phyloP scores from a whole-genome alignment of 2,113 vertebrate species.

The Eretmochelys imbricata region DNA sequence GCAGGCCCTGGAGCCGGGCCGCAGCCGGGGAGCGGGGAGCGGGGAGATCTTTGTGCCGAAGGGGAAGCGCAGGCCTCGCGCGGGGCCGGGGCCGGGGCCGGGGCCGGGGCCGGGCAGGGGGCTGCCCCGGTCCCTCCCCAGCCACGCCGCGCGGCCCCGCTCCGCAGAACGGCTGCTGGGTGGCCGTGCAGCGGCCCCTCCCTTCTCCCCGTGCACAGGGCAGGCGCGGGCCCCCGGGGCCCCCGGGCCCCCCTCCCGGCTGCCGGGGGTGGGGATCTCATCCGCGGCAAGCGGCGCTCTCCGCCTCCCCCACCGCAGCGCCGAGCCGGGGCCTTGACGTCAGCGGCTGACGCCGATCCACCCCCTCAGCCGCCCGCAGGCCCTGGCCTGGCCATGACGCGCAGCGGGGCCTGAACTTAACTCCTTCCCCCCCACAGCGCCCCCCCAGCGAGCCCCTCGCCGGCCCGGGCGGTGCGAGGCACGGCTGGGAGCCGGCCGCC shows the following conservation, averaged over 20 bases:
- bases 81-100: no score
- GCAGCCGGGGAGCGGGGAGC: no score
- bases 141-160: no score
- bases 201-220: no score
- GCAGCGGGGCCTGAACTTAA: neutral
- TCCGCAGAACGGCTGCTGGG: no score
- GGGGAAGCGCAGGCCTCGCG: no score
- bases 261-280: neutral
- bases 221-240: neutral
- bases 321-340: constrained; percentile 37
- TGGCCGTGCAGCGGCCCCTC: no score
- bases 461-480: no score
- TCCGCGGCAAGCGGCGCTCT: neutral
- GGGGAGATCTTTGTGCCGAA: no score
- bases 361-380: constrained; percentile 64
- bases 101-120: no score
- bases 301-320: neutral
- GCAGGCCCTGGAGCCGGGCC: neutral
- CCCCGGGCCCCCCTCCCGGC: neutral
- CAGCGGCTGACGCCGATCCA: constrained; percentile 60
- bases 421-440: neutral
- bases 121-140: no score
- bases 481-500: no score
- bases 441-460: neutral
- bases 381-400: constrained; percentile 29